Evolutionary conservation across 1,140 invertebrate species (phyloP), one percentile per base, ranked within the genome.

Genomic region (Portunus trituberculatus): DNA sequence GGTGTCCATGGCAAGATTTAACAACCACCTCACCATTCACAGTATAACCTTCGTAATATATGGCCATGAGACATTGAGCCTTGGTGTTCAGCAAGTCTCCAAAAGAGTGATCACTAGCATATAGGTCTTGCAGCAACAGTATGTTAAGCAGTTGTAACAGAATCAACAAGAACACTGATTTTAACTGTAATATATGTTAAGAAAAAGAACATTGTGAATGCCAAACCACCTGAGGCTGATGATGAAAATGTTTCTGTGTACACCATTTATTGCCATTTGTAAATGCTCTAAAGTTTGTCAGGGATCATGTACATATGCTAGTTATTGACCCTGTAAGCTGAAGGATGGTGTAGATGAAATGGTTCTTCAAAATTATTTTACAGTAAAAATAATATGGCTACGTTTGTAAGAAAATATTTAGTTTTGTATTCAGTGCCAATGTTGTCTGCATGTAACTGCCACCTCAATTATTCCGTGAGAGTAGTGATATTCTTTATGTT

Each of bases 401-500:
- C 32, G 83, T 45, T 48, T 48, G 88, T 90, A 90, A 76, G 67
- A 76, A 59, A 59, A 48, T 28, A 89, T 48, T 59, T 59, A 28
- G 20, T 91, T 82, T 76, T 76, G 59, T 91, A 76, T 91, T 76
- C 52, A 87, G 92, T 93, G 92, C 92, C 92, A 93, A 86, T 93
- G 83, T 83, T 93, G 84, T 93, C 48, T 93, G 48, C 83, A 93
- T 93, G 84, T 48, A 87, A 87, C 46, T 93, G 92, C 83, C 83
- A 93, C 86, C 83, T 48, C 86, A 84, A 93, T 45, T 93, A 93
- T 87, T 93, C 92, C 92, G 52, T 93, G 92, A 83, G 86, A 83
- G 92, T 93, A 93, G 92, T 93, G 92, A 87, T 93, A 93, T 86
- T 86, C 83, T 84, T 93, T 84, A 59, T 39, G 52, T 86, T 93